A percentile compares a stretch with the other conserved stretches of the same genome.
Evolutionary conservation across 2,888 invertebrate species (phyloP).

Genomic region (Pandemis heparana): DNA sequence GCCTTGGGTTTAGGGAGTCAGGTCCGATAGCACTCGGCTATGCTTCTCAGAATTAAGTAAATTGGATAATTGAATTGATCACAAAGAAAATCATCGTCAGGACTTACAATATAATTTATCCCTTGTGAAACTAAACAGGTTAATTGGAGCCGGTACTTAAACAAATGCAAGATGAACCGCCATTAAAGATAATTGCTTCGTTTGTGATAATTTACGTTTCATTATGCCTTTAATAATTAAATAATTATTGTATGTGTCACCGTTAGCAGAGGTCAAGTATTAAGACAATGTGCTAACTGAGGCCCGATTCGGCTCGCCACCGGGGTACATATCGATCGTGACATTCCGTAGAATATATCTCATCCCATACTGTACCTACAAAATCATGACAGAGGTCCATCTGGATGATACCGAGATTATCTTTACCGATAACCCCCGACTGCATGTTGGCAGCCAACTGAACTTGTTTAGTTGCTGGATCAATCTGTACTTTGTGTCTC

Average conservation of each 20-base stretch:
- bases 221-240: slow-evolving; percentile 4
- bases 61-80: background rate
- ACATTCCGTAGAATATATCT: background rate
- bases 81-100: background rate
- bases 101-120: slow-evolving; percentile 6
- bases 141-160: background rate
- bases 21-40: background rate
- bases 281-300: background rate
- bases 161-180: slow-evolving; percentile 7
- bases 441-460: too few relatives aligned
- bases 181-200: slow-evolving; percentile 6
- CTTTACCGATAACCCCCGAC: too few relatives aligned
- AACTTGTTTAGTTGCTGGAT: too few relatives aligned
- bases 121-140: slow-evolving; percentile 12
- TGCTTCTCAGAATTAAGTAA: background rate
- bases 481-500: too few relatives aligned
- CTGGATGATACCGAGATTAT: too few relatives aligned
- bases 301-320: background rate
- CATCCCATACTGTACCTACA: background rate
- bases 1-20: too few relatives aligned
- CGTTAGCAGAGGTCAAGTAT: background rate
- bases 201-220: background rate
- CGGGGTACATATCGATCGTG: background rate
- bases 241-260: background rate
- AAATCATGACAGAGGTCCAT: too few relatives aligned